A percentile compares a stretch with the other conserved stretches of the same genome.
phyloP scores from a whole-genome alignment of 1,140 invertebrate genomes.

The Diorhabda carinulata region DNA sequence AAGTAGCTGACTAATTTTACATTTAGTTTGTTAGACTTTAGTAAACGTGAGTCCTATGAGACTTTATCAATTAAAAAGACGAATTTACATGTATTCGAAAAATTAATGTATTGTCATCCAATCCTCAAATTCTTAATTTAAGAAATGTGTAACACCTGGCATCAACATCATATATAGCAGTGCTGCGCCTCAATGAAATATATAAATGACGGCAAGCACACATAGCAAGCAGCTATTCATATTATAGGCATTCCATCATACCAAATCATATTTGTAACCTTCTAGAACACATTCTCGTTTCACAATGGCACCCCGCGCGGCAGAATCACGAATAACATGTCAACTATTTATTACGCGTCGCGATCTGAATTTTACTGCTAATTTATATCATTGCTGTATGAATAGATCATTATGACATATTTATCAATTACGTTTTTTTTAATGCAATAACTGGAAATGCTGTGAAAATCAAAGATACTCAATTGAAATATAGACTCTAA shows the following conservation, averaged over 20 bases:
- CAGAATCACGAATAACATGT: constrained; percentile 17
- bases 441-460: too few species aligned
- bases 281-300: constrained; percentile 38
- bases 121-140: constrained; percentile 7
- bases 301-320: constrained; percentile 25
- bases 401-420: too few species aligned
- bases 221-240: constrained; percentile 16
- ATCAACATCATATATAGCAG: not conserved
- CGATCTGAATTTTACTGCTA: constrained; percentile 12
- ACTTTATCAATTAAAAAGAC: too few species aligned
- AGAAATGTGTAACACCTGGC: constrained; percentile 17
- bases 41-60: too few species aligned
- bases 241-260: constrained; percentile 38
- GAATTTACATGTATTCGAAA: too few species aligned
- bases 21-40: too few species aligned
- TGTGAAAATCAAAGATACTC: too few species aligned
- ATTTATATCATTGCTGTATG: constrained; percentile 6
- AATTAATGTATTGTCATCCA: not conserved
- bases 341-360: constrained; percentile 14
- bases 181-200: constrained; percentile 15
- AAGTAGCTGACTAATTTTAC: too few species aligned
- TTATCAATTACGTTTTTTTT: too few species aligned
- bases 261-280: constrained; percentile 40
- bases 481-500: too few species aligned
- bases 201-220: constrained; percentile 6